Evolutionary conservation across 2,888 invertebrate species (phyloP), one percentile per base, ranked within the genome.

Genomic region (Eudasyphora cyanicolor): DNA sequence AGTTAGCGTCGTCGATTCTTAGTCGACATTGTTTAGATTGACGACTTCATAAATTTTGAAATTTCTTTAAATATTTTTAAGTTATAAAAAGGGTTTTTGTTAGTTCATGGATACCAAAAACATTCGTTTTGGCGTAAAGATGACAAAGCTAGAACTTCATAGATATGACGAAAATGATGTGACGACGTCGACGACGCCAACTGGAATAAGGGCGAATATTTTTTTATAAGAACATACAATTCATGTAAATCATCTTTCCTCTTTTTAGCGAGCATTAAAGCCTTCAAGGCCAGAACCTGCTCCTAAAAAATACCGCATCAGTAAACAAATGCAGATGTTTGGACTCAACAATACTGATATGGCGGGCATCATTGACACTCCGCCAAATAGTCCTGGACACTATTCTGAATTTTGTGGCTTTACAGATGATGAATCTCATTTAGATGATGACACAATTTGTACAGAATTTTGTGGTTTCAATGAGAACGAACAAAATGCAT

Each of bases 361-460:
- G 60, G 74, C 32, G 0, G 83, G 77, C 17, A 78, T 86, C 0
- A 76, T 73, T 10, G 74, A 82, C 17, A 86, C 87, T 1, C 87
- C 88, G 10, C 32, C 85, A 0, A 8, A 76, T 64, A 85, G 86
- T 19, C 86, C 87, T 2, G 82, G 80, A 1, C 79, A 84, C 29
- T 60, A 49, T 79, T 82, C 76, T 84, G 88, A 88, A 42, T 88
- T 88, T 85, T 79, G 82, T 73, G 88, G 89, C 0, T 88, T 89
- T 76, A 60, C 86, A 0, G 87, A 86, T 19, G 21, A 54, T 19
- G 82, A 87, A 29, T 77, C 82, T 6, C 21, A 6, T 1, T 10
- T 7, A 12, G 51, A 73, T 35, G 82, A 85, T 54, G 85, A 84
- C 51, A 76, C 73, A 12, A 35, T 38, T 51, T 71, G 74, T 42